Evolutionary conservation across 2,113 vertebrate species (phyloP).

Genomic region (Camarhynchus parvulus): DNA sequence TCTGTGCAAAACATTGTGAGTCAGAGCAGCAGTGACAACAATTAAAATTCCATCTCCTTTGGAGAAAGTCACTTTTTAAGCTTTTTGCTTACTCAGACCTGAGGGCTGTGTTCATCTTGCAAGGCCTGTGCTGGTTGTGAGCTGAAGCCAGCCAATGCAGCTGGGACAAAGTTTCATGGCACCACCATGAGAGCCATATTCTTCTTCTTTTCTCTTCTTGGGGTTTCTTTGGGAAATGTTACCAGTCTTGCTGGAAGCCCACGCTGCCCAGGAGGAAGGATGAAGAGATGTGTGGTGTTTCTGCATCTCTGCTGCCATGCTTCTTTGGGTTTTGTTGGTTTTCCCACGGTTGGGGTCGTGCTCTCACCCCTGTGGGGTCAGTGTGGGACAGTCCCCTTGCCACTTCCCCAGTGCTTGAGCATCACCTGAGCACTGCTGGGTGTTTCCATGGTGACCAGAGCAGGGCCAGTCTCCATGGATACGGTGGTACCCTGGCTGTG

Average conservation of each 20-base stretch:
- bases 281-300: background rate
- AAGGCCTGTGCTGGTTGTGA: background rate
- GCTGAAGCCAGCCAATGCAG: background rate
- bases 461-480: slow-evolving; percentile 13
- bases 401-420: background rate
- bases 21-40: background rate
- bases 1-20: background rate
- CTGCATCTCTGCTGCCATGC: background rate
- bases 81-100: background rate
- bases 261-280: accelerated
- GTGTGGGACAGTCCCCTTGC: background rate
- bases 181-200: background rate
- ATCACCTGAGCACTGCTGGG: background rate
- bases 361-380: background rate
- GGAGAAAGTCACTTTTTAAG: background rate
- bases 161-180: background rate
- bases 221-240: background rate
- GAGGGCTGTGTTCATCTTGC: background rate
- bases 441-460: slow-evolving; percentile 22
- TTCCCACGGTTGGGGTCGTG: accelerated
- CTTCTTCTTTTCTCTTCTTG: background rate
- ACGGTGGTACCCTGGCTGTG: background rate
- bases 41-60: background rate
- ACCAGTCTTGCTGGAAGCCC: background rate
- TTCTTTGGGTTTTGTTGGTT: background rate